Evolutionary conservation across 2,888 invertebrate species (phyloP), one percentile per base, ranked within the genome.

Genomic region (Himalopsyche kuldschensis): DNA sequence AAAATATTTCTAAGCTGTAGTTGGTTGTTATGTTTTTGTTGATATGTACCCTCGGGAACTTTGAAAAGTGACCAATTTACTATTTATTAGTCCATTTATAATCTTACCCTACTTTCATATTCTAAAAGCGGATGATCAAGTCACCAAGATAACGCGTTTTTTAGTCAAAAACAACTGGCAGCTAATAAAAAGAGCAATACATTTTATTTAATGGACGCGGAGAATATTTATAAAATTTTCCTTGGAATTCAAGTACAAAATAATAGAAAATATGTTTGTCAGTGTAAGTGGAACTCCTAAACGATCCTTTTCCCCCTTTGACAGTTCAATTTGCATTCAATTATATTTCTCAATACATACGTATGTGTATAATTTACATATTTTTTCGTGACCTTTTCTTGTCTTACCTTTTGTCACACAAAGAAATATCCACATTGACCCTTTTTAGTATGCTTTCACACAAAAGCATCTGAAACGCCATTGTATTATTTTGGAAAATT

Each of bases 281-380:
- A 5, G 3, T 55, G 24, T 24, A 24, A 55, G 55, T 24, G 20
- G 55, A 48, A 55, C 20, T 55, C 20, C 24, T 55, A 55, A 55
- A 55, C 55, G 55, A n/a, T 55, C 20, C 55, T 55, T 55, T 55
- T 48, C 8, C 55, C 55, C 55, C 20, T 55, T 82, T 85, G 85
- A 83, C 85, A 85, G 81, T 82, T 84, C 84, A 79, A 85, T 85
- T 85, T 85, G 82, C 85, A 84, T 85, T 85, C 80, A 84, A 82
- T 85, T 84, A 84, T 84, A 80, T 85, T 83, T 84, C 79, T 86
- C 84, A 86, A 86, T 82, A 82, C 81, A 82, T 30, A 55, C 55
- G 55, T 55, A 84, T 83, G 83, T 63, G 84, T 84, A 81, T 85
- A 81, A 85, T 86, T 84, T 83, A 80, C 84, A 82, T 83, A 84